Base-by-base conservation (phyloP, 1,140 invertebrate genomes). In the Drosophila kepulauana region DNA sequence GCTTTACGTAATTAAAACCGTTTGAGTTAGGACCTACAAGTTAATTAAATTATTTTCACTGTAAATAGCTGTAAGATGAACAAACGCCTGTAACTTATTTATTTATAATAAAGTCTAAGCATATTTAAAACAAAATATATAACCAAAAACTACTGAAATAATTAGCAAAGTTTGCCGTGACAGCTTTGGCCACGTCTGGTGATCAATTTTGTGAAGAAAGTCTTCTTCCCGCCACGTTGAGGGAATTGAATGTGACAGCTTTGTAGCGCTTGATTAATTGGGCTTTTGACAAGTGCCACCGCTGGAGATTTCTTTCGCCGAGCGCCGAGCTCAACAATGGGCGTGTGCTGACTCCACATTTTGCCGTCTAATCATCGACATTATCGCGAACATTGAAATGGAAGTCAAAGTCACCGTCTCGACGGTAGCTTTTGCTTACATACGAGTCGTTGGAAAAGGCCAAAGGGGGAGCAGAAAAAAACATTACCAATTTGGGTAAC, bases 331-430 rank as follows among this genome's bases (percentile, higher is more conserved):
- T 56, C 65, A 49, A 68, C 61, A 13, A 41, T 76, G 84, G 84
- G 84, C 81, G 85, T 88, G 80, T 62, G 73, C 54, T 43, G 52
- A 59, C 75, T 81, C 71, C 63, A 61, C 81, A 75, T 78, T 78
- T 78, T 85, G 71, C 81, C 73, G 63, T 71, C 84, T 79, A 88
- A 88, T 88, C 84, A 85, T 89, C 84, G 52, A 72, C 75, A 89
- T 85, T 79, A 89, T 89, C 75, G 84, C 71, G 30, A 89, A 85
- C 85, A 88, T 75, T 89, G 85, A 88, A 85, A 72, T 78, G 46
- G 80, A 81, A 88, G 81, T 78, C 78, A 76, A 70, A 78, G 81
- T 84, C 84, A 84, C 38, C 49, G n/a, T 38, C 49, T 78, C 41
- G 58, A 59, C 85, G 48, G 84, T 89, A 89, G 84, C 81, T 58